phyloP scores from a whole-genome alignment of 2,113 vertebrate genomes.

The Solea solea region DNA sequence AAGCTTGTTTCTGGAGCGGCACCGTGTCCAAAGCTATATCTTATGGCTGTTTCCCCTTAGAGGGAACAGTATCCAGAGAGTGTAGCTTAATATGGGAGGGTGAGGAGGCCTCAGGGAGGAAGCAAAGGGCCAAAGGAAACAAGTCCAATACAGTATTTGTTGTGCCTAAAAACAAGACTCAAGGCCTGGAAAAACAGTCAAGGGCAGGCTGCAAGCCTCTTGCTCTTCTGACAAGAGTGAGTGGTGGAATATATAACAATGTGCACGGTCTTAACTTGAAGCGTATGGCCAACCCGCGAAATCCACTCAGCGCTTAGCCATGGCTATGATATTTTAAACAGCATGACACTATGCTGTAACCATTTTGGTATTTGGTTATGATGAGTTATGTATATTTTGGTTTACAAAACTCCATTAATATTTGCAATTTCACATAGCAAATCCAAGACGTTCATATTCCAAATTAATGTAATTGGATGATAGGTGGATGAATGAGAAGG shows the following conservation, averaged over 20 bases:
- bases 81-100: slow-evolving; percentile 68
- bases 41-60: slow-evolving; percentile 59
- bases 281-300: slow-evolving; percentile 60
- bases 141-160: slow-evolving; percentile 78
- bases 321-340: slow-evolving; percentile 44
- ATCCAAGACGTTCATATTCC: background rate
- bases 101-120: slow-evolving; percentile 66
- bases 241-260: slow-evolving; percentile 51
- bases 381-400: background rate
- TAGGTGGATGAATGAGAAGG: background rate
- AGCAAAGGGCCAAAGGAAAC: slow-evolving; percentile 79
- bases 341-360: slow-evolving; percentile 32
- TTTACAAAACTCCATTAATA: background rate
- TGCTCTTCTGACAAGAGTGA: slow-evolving; percentile 67
- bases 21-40: slow-evolving; percentile 48
- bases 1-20: slow-evolving; percentile 51
- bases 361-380: slow-evolving; percentile 32
- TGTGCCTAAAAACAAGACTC: slow-evolving; percentile 81
- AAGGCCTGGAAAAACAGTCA: slow-evolving; percentile 79
- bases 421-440: background rate
- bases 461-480: background rate
- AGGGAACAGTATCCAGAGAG: slow-evolving; percentile 72
- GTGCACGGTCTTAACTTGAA: slow-evolving; percentile 63
- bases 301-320: slow-evolving; percentile 59
- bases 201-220: slow-evolving; percentile 66